Conservation (phyloP, 2,113 vertebrate genomes). For the Oryzias woworae region DNA sequence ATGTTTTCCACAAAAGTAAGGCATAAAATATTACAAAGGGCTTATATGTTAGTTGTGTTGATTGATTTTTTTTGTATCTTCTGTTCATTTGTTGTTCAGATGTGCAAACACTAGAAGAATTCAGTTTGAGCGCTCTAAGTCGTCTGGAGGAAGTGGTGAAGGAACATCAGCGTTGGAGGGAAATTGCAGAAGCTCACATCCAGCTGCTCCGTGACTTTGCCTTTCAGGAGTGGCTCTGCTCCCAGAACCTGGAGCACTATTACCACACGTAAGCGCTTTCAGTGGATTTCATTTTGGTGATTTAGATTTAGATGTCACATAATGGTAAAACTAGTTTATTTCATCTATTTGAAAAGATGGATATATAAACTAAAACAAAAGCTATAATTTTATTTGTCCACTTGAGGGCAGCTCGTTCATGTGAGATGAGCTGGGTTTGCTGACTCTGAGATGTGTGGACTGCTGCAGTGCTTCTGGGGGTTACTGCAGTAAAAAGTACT, state of each 20-base stretch:
- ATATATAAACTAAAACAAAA: background rate
- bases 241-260: constrained; percentile 80
- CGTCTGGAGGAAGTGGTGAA: constrained; percentile 78
- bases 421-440: constrained; percentile 33
- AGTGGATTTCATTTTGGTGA: constrained; percentile 6
- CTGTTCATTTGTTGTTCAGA: constrained; percentile 63
- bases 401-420: constrained; percentile 61
- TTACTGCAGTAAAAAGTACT: constrained; percentile 67
- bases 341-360: background rate
- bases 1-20: too few species aligned
- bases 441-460: constrained; percentile 56
- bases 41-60: background rate
- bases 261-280: constrained; percentile 75
- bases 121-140: constrained; percentile 77
- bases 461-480: constrained; percentile 67
- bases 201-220: constrained; percentile 81
- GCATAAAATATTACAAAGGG: background rate
- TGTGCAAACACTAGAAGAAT: constrained; percentile 82
- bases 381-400: constrained; percentile 37
- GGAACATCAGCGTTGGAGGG: constrained; percentile 73
- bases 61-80: constrained; percentile 27
- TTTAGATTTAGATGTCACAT: constrained; percentile 3
- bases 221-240: constrained; percentile 83
- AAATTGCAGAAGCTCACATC: constrained; percentile 76
- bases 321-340: background rate